Percentiles rank a stretch among this genome's conserved stretches.
Conservation (phyloP, 1,140 invertebrate species). For the Zaprionus nigranus region DNA sequence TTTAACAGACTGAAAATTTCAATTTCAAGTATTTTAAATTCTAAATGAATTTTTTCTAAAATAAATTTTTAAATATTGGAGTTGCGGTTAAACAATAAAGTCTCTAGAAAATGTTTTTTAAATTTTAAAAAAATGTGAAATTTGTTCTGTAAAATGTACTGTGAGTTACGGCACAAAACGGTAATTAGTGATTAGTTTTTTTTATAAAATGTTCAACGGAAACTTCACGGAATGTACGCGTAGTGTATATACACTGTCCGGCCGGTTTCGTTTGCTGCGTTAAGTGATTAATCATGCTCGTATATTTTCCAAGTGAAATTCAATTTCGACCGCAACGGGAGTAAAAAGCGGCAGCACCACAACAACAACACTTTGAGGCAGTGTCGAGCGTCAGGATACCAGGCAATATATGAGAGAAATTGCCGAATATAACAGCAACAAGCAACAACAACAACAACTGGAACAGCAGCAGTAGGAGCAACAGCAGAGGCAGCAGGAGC, state of each 20-base stretch:
- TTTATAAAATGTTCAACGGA: background rate
- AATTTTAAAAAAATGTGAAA: background rate
- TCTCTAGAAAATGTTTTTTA: background rate
- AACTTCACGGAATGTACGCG: slow-evolving; percentile 5
- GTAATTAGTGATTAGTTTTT: background rate
- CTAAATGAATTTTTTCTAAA: background rate
- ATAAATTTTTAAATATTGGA: no score
- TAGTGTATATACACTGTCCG: slow-evolving; percentile 13
- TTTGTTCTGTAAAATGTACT: background rate
- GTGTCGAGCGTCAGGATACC: slow-evolving; percentile 29
- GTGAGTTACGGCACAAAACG: background rate
- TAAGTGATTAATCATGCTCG: slow-evolving; percentile 76
- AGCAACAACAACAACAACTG: slow-evolving; percentile 3
- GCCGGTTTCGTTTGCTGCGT: slow-evolving; percentile 32
- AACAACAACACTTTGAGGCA: slow-evolving; percentile 28
- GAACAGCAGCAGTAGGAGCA: slow-evolving; percentile 6
- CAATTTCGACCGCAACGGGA: slow-evolving; percentile 70
- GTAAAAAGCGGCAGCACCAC: slow-evolving; percentile 43
- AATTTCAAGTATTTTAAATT: background rate
- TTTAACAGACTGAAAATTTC: no score
- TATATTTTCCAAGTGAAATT: slow-evolving; percentile 76
- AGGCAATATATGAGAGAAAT: slow-evolving; percentile 60
- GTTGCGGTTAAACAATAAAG: background rate
- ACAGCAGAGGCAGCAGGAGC: background rate
- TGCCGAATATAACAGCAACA: slow-evolving; percentile 42